Conservation (phyloP, 2,888 invertebrate species). For the Copidosoma aretas region DNA sequence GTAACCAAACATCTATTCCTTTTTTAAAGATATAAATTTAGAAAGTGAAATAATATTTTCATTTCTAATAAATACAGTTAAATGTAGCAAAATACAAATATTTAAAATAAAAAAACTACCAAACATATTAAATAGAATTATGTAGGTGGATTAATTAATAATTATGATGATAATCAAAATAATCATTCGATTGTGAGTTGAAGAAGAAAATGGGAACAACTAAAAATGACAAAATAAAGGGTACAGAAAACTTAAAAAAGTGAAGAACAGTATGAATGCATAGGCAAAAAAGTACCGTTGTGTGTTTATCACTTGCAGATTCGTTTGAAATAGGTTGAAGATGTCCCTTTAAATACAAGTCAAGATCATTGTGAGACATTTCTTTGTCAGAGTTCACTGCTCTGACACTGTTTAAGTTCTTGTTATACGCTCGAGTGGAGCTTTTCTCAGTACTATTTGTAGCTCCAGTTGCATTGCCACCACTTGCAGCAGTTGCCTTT, state of each 20-base stretch:
- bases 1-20: no score
- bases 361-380: constrained; percentile 55
- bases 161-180: not conserved
- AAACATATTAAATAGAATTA: not conserved
- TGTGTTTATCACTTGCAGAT: constrained; percentile 52
- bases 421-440: constrained; percentile 46
- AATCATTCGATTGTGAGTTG: constrained; percentile 5
- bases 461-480: constrained; percentile 47
- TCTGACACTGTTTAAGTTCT: constrained; percentile 48
- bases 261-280: constrained; percentile 22
- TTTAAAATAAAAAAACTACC: no score
- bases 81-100: no score
- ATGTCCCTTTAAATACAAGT: constrained; percentile 55
- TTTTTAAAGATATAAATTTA: no score
- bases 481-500: constrained; percentile 50
- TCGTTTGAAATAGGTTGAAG: constrained; percentile 49
- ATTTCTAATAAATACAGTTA: no score
- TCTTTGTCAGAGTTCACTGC: constrained; percentile 50
- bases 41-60: no score
- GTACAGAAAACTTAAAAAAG: not conserved
- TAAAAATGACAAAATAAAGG: constrained; percentile 11
- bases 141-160: not conserved
- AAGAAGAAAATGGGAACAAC: constrained; percentile 13
- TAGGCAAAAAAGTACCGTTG: constrained; percentile 51
- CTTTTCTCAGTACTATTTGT: constrained; percentile 50